Conservation (phyloP, 2,797 vertebrate species). For the Acrossocheilus fasciatus region DNA sequence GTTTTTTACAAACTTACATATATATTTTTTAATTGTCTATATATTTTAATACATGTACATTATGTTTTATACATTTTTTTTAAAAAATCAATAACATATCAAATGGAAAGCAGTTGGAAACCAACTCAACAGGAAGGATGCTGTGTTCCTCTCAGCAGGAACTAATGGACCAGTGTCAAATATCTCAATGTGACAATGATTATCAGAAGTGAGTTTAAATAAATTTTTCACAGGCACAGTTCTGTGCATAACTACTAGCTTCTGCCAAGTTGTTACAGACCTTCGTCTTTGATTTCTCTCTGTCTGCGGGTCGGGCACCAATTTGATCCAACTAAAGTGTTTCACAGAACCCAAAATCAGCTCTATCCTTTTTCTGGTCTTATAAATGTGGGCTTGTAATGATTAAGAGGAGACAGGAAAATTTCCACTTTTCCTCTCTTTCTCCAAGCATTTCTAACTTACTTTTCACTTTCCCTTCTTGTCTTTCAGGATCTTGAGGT, state of each 20-base stretch:
- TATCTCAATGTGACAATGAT: slow-evolving; percentile 6
- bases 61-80: background rate
- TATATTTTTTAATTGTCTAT: background rate
- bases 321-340: background rate
- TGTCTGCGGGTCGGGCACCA: background rate
- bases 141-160: background rate
- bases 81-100: background rate
- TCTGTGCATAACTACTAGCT: slow-evolving; percentile 3
- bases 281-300: slow-evolving; percentile 2
- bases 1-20: too few relatives aligned
- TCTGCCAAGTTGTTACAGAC: slow-evolving; percentile 5
- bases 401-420: slow-evolving; percentile 10
- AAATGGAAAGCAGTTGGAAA: background rate
- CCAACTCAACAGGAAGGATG: background rate
- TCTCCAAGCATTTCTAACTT: background rate
- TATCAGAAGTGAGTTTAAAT: background rate
- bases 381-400: slow-evolving; percentile 24
- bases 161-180: background rate
- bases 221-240: slow-evolving; percentile 1
- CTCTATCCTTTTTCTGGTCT: slow-evolving; percentile 1
- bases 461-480: background rate
- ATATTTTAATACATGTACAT: background rate
- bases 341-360: slow-evolving; percentile 24
- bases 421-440: background rate
- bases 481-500: background rate